Conservation (phyloP, 23 tunicate genomes). For the Trididemnum nubilum region DNA sequence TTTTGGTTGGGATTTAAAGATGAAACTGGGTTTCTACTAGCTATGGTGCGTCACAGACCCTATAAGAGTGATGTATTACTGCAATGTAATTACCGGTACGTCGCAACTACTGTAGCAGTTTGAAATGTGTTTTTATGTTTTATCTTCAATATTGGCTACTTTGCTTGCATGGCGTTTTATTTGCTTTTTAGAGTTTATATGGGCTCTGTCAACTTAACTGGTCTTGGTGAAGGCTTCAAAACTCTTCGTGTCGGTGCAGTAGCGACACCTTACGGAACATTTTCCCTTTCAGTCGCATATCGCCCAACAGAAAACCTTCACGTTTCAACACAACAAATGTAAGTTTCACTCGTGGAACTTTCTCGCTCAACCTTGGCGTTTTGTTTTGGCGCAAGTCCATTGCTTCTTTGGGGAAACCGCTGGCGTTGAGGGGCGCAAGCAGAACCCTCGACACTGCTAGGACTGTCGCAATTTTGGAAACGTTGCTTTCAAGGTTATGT, state of each 20-base stretch:
- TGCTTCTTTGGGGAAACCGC: neutral
- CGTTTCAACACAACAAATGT: slow-evolving; percentile 71
- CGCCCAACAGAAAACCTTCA: slow-evolving; percentile 64
- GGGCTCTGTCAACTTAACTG: slow-evolving; percentile 59
- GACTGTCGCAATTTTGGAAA: no score
- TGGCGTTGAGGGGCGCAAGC: neutral
- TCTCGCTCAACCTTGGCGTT: neutral
- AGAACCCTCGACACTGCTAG: no score
- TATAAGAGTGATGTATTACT: no score
- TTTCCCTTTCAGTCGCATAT: slow-evolving; percentile 72
- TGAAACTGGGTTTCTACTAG: no score
- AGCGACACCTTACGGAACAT: slow-evolving; percentile 67
- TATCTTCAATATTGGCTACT: no score
- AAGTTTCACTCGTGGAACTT: slow-evolving; percentile 22
- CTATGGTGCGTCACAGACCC: no score
- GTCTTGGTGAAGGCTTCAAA: slow-evolving; percentile 76
- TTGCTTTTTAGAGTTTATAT: slow-evolving; percentile 71
- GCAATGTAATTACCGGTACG: no score
- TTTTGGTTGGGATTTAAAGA: no score
- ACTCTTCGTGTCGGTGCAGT: slow-evolving; percentile 65
- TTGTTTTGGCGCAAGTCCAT: neutral
- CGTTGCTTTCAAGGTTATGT: no score
- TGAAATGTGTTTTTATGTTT: no score
- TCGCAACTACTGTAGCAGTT: no score
- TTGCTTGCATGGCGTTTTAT: no score